phyloP scores from a whole-genome alignment of 2,113 vertebrate species.

The Pionites leucogaster region DNA sequence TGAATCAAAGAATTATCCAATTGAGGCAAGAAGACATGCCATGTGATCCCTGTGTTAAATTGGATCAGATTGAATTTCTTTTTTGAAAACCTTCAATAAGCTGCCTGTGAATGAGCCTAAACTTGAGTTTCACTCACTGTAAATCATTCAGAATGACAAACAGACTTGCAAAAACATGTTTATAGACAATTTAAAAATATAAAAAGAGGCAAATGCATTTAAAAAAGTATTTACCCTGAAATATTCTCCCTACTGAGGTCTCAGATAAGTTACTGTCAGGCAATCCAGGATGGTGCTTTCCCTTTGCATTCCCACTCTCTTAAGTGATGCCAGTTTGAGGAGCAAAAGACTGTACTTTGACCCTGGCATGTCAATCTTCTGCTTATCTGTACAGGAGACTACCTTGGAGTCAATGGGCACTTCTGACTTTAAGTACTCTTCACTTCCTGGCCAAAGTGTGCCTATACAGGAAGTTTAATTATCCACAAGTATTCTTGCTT shows the following conservation, averaged over 20 bases:
- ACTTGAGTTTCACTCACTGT: neutral
- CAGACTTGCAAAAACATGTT: slow-evolving; percentile 6
- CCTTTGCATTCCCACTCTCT: neutral
- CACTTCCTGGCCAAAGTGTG: neutral
- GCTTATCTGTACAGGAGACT: slow-evolving; percentile 18
- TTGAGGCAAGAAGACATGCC: neutral
- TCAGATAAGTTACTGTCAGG: slow-evolving; percentile 16
- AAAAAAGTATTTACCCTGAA: slow-evolving; percentile 2
- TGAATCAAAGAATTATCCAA: slow-evolving; percentile 53
- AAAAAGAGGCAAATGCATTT: slow-evolving; percentile 1
- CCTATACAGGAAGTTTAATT: slow-evolving; percentile 23
- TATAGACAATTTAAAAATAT: slow-evolving; percentile 3
- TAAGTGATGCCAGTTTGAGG: neutral
- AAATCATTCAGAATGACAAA: slow-evolving; percentile 43
- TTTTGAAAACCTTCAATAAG: slow-evolving; percentile 5
- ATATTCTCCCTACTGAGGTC: slow-evolving; percentile 22
- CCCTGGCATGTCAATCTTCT: slow-evolving; percentile 15
- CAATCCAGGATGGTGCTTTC: slow-evolving; percentile 7
- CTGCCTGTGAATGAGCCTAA: slow-evolving; percentile 15
- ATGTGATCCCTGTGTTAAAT: slow-evolving; percentile 29
- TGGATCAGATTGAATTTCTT: slow-evolving; percentile 5
- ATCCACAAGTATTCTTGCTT: neutral
- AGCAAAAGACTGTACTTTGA: slow-evolving; percentile 30
- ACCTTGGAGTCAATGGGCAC: neutral
- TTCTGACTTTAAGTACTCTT: neutral